phyloP scores from a whole-genome alignment of 1,140 invertebrate genomes.

The Temnothorax longispinosus region DNA sequence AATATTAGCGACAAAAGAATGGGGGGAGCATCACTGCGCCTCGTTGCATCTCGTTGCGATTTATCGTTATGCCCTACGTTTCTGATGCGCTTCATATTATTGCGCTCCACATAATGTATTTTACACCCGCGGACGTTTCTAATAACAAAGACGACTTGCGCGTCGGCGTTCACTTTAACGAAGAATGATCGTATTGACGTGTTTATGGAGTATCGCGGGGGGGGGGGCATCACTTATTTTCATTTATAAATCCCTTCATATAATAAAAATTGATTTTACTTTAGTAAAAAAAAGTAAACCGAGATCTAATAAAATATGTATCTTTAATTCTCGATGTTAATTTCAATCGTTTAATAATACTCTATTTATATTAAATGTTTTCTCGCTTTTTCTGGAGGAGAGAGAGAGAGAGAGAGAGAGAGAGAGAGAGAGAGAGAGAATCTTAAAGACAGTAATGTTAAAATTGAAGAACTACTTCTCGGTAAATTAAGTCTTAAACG shows the following conservation, averaged over 20 bases:
- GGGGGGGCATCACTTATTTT: neutral
- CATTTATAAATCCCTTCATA: neutral
- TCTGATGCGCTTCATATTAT: slow-evolving; percentile 54
- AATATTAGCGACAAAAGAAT: slow-evolving; percentile 3
- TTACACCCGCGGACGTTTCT: neutral
- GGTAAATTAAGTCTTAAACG: neutral
- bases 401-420: no score
- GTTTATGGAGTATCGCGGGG: neutral
- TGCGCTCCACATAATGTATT: slow-evolving; percentile 27
- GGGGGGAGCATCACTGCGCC: neutral
- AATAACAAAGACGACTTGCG: slow-evolving; percentile 1
- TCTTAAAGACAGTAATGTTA: neutral
- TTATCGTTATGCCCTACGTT: slow-evolving; percentile 35
- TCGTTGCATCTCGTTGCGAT: neutral
- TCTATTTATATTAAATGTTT: neutral
- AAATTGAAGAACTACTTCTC: neutral
- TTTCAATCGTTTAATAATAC: neutral
- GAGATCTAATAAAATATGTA: neutral
- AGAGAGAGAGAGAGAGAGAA: neutral
- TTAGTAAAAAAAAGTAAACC: neutral
- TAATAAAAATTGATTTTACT: neutral
- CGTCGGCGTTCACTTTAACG: slow-evolving; percentile 15
- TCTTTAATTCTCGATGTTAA: neutral
- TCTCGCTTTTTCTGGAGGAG: neutral
- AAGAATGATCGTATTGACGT: neutral